Conservation (phyloP, 1,140 invertebrate species). For the Drosophila sp. region DNA sequence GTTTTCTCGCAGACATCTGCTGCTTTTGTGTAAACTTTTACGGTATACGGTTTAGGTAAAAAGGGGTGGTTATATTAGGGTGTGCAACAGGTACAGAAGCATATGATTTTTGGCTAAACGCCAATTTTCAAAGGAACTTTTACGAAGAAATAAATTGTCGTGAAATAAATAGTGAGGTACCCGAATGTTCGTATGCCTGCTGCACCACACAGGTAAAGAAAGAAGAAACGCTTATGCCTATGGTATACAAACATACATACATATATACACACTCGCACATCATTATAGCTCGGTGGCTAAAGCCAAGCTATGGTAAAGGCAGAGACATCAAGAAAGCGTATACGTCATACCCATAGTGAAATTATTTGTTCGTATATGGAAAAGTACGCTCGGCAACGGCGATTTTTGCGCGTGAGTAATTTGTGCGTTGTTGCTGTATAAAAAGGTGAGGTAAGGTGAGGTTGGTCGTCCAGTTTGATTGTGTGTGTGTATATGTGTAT, state of each 20-base stretch:
- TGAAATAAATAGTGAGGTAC: neutral
- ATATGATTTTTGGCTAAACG: neutral
- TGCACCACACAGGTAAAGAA: neutral
- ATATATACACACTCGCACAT: no score
- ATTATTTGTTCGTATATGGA: constrained; percentile 55
- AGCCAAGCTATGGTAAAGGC: constrained; percentile 1
- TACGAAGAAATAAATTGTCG: neutral
- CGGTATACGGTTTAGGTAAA: neutral
- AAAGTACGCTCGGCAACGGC: constrained; percentile 54
- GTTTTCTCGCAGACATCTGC: neutral
- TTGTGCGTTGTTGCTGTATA: constrained; percentile 57
- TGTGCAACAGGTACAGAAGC: neutral
- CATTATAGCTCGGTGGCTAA: neutral
- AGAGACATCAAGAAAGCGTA: constrained; percentile 52
- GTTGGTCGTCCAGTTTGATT: constrained; percentile 46
- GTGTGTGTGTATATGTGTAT: neutral
- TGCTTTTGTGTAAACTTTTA: neutral
- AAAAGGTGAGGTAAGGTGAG: constrained; percentile 21
- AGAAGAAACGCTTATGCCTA: constrained; percentile 2
- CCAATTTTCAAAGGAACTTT: neutral
- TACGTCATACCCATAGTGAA: constrained; percentile 70
- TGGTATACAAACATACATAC: neutral
- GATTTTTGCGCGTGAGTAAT: constrained; percentile 80
- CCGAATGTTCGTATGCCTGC: neutral
- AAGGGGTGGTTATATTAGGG: neutral